These are phyloP conservation scores for Peromyscus polionotus DNA, from an alignment of 2,113 vertebrate genomes.

Conservation along the genomic window DNA sequence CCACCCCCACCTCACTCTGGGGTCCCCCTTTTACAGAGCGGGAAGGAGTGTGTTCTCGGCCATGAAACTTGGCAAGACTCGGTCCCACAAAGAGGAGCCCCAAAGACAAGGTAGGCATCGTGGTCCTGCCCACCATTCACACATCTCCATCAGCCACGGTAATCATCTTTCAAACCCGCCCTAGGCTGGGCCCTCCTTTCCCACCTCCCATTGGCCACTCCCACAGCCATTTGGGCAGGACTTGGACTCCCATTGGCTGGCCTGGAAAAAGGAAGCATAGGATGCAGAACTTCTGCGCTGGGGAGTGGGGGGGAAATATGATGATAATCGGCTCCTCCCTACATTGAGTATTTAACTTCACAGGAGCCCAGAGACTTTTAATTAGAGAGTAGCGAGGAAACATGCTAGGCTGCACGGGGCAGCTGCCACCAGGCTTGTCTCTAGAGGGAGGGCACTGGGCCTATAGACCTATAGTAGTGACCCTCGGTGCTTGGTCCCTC, in stretches of 20 bases:
- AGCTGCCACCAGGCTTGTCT: background rate
- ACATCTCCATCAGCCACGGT: rapidly evolving
- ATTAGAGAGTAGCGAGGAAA: background rate
- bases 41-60: slow-evolving; percentile 82
- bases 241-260: slow-evolving; percentile 20
- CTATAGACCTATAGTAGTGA: background rate
- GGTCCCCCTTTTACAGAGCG: slow-evolving; percentile 68
- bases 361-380: background rate
- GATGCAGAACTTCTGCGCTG: rapidly evolving
- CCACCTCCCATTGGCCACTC: background rate
- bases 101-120: slow-evolving; percentile 72
- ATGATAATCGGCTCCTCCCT: background rate
- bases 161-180: background rate
- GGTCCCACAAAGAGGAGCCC: slow-evolving; percentile 78
- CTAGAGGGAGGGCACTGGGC: background rate
- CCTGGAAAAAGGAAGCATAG: too few relatives aligned
- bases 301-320: too few relatives aligned
- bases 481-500: background rate
- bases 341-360: background rate
- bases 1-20: background rate
- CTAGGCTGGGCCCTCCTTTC: background rate
- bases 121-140: rapidly evolving
- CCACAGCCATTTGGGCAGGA: background rate
- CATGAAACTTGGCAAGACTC: slow-evolving; percentile 83
- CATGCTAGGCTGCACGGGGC: background rate